Evolutionary conservation across 2,113 vertebrate species (phyloP).

Genomic region (Phalacrocorax carbo): DNA sequence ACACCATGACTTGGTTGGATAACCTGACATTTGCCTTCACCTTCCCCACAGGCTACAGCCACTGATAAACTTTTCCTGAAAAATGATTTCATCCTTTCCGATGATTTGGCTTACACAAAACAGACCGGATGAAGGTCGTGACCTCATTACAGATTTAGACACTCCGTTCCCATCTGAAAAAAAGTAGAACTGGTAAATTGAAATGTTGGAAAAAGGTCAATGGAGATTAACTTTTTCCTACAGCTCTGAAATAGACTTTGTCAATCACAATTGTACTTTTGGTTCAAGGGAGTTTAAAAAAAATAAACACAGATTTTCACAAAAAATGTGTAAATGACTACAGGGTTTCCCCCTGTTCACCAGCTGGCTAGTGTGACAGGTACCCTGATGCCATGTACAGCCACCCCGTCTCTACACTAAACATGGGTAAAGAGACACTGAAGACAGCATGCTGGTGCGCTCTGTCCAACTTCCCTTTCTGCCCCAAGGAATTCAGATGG

Average conservation of each 20-base stretch:
- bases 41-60: not conserved
- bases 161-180: not conserved
- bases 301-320: not conserved
- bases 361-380: not conserved
- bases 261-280: not conserved
- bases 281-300: not conserved
- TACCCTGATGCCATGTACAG: not conserved
- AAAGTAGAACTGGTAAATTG: not conserved
- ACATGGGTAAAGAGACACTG: not conserved
- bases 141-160: not conserved
- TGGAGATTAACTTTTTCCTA: not conserved
- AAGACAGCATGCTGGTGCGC: fast-evolving
- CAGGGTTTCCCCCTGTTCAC: not conserved
- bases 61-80: not conserved
- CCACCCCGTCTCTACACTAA: not conserved
- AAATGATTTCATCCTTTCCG: not conserved
- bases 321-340: not conserved
- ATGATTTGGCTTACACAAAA: not conserved
- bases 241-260: not conserved
- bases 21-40: not conserved
- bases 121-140: not conserved
- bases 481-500: not conserved
- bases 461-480: not conserved
- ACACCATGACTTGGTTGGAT: not conserved
- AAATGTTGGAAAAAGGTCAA: not conserved